Base-by-base conservation (phyloP, 2,113 vertebrate genomes). In the Nestor notabilis region DNA sequence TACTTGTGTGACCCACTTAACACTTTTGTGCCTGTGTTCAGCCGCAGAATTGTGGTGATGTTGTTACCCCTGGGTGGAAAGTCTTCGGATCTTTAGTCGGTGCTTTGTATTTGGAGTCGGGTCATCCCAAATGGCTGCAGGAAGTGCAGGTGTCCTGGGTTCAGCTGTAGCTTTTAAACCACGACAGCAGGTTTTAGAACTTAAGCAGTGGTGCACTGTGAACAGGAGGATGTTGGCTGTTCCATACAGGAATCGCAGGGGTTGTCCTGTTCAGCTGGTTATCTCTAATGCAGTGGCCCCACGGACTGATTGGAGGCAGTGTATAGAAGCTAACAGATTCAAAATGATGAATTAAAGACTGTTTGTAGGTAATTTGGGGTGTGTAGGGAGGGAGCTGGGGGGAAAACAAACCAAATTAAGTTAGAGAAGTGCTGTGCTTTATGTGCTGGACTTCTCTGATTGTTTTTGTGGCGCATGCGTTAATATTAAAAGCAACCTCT, bases 121-220 rank as follows among this genome's bases (percentile, higher is more conserved):
- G 61, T 91, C 37, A 41, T 24, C 23, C 63, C 69, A 82, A 91
- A 87, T 49, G 81, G 53, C 74, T 94, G 86, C 77, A 94, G 94
- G 65, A 82, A 90, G 86, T 31, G 52, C 52, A 79, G 39, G 39
- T 39, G 39, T 39, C 39, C 39, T 39, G 39, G 39, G 39, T 39
- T 39, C 39, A 39, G 39, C 39, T 39, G 39, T 39, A 39, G 39
- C 39, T 39, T 39, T 39, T 39, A 39, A 39, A 39, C 39, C 39
- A 39, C 39, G 11, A 11, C 39, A 39, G 39, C 39, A 39, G 74
- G 18, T 75, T 84, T 84, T 81, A 61, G 80, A 89, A 89, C 61
- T 90, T 68, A 28, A 35, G 5, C n/a, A 25, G 31, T 39, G 60
- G 27, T 70, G 78, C 68, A 31, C 60, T 68, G 33, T 50, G 61